phyloP scores from a whole-genome alignment of 2,113 vertebrate species.

The Caracal caracal region DNA sequence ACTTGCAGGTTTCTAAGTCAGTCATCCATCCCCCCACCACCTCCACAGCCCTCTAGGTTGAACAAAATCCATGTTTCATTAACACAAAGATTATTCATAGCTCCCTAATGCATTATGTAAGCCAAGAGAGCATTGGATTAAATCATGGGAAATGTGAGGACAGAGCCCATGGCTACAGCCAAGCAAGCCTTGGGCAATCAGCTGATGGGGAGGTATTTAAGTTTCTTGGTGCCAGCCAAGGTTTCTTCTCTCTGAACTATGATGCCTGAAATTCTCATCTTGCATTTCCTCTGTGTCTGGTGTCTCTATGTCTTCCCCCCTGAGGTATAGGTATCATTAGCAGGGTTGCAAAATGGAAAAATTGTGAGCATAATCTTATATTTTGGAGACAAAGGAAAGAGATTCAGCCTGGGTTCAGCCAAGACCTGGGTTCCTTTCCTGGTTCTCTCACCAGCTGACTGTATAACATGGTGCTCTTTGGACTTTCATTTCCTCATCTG shows the following conservation, averaged over 20 bases:
- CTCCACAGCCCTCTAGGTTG: not conserved
- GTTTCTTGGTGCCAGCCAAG: not conserved
- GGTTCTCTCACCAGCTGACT: not conserved
- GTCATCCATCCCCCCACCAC: not conserved
- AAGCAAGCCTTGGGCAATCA: not conserved
- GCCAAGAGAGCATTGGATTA: not conserved
- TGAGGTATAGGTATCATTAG: not conserved
- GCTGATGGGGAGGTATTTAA: not conserved
- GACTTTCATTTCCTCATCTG: not conserved
- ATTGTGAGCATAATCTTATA: accelerated
- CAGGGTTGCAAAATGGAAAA: not conserved
- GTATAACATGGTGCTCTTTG: not conserved
- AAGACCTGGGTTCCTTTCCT: too few species aligned
- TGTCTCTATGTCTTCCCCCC: not conserved
- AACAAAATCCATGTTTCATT: not conserved
- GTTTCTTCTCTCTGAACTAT: not conserved
- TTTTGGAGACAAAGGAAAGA: not conserved
- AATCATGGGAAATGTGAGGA: not conserved
- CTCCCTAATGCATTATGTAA: not conserved
- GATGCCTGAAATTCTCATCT: not conserved
- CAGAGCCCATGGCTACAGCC: not conserved
- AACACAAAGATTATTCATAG: not conserved
- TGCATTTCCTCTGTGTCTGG: not conserved
- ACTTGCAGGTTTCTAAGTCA: not conserved
- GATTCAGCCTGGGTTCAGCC: not conserved